A percentile compares a stretch with the other conserved stretches of the same genome.
These are phyloP conservation scores for Enteromius treurensis DNA, from an alignment of 2,797 vertebrate genomes.

Conservation along the genomic window DNA sequence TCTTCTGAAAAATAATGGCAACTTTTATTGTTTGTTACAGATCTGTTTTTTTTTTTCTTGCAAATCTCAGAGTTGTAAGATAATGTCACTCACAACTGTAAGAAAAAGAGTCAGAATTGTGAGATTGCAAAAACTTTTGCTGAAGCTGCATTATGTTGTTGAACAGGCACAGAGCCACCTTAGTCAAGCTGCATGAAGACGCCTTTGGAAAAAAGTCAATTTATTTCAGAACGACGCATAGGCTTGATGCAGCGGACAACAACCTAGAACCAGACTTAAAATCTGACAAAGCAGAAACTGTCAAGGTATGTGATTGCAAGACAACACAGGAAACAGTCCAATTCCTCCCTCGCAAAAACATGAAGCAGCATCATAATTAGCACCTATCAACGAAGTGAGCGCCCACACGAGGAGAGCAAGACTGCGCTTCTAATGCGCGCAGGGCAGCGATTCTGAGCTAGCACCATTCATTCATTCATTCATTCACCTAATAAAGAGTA, in stretches of 20 bases:
- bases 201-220: neutral
- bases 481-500: neutral
- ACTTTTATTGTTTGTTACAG: neutral
- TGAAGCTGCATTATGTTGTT: neutral
- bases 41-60: neutral
- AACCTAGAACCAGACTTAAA: neutral
- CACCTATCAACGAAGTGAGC: neutral
- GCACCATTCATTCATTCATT: neutral
- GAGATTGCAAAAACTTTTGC: neutral
- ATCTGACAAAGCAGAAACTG: neutral
- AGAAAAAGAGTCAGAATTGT: neutral
- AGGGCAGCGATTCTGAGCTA: neutral
- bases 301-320: neutral
- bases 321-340: neutral
- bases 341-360: slow-evolving; percentile 14
- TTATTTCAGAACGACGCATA: neutral
- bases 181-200: neutral
- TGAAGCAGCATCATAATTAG: slow-evolving; percentile 1
- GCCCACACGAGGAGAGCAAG: neutral
- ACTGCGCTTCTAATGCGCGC: neutral
- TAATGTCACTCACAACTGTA: neutral
- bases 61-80: neutral
- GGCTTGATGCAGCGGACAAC: neutral
- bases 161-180: neutral
- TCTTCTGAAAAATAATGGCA: too few relatives aligned